phyloP scores from a whole-genome alignment of 2,888 invertebrate species.

The Drosophila acutilabella region DNA sequence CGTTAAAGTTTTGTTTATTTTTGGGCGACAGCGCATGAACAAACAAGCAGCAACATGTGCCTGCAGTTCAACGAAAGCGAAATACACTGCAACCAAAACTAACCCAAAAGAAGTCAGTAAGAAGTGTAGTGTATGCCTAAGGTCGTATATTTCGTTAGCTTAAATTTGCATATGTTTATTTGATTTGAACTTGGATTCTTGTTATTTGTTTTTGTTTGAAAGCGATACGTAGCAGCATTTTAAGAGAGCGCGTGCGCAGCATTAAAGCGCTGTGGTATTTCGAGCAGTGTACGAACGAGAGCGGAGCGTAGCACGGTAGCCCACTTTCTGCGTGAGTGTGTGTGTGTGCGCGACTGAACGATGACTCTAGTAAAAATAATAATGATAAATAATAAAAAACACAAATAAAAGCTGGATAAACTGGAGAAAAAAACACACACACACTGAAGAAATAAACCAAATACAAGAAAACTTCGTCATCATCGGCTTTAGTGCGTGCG shows the following conservation, averaged over 20 bases:
- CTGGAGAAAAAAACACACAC: slow-evolving; percentile 66
- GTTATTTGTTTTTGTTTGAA: slow-evolving; percentile 46
- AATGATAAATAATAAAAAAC: slow-evolving; percentile 76
- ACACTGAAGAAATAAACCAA: slow-evolving; percentile 5
- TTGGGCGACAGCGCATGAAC: slow-evolving; percentile 43
- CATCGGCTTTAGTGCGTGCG: slow-evolving; percentile 74
- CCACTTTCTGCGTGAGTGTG: slow-evolving; percentile 44
- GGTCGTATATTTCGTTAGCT: neutral
- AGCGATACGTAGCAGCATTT: slow-evolving; percentile 33
- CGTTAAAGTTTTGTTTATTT: slow-evolving; percentile 59
- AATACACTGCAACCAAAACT: slow-evolving; percentile 17
- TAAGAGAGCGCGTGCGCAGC: slow-evolving; percentile 44
- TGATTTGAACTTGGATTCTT: slow-evolving; percentile 22
- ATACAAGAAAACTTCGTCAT: slow-evolving; percentile 23
- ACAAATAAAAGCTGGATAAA: slow-evolving; percentile 76
- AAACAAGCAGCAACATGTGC: slow-evolving; percentile 23
- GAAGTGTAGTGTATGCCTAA: neutral
- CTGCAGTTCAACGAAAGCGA: slow-evolving; percentile 1
- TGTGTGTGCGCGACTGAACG: slow-evolving; percentile 59
- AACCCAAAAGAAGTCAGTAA: neutral
- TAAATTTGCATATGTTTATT: slow-evolving; percentile 8
- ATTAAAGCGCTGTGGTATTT: slow-evolving; percentile 47
- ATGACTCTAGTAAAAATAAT: slow-evolving; percentile 78
- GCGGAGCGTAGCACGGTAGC: slow-evolving; percentile 84
- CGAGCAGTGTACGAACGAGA: slow-evolving; percentile 56